These are phyloP conservation scores for Dicrurus megarhynchus DNA, from an alignment of 2,113 vertebrate genomes.

Conservation along the genomic window DNA sequence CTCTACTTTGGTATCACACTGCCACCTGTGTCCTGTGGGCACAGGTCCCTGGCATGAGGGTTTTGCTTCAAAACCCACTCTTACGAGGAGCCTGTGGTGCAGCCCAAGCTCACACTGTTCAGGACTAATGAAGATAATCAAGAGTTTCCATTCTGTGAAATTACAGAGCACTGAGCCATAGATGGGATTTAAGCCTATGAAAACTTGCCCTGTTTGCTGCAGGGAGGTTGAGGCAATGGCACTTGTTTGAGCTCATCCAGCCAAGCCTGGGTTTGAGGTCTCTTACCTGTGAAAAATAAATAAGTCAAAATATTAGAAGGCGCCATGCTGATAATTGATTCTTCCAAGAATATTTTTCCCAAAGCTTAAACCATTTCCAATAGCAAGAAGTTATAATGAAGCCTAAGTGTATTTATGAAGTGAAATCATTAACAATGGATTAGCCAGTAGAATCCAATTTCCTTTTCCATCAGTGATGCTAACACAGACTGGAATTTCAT, in stretches of 20 bases:
- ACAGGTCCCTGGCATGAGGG: fast-evolving
- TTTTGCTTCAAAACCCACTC: not conserved
- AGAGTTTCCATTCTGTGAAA: not conserved
- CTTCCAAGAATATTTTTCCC: conserved; percentile 50
- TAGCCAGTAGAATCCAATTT: conserved; percentile 72
- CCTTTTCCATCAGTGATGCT: conserved; percentile 57
- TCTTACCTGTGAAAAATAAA: conserved; percentile 11
- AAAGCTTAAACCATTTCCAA: conserved; percentile 62
- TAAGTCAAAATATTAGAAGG: conserved; percentile 55
- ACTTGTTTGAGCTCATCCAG: not conserved
- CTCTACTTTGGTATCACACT: not conserved
- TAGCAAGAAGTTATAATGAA: conserved; percentile 64
- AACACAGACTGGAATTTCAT: conserved; percentile 24
- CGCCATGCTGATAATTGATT: conserved; percentile 46
- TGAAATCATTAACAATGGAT: conserved; percentile 70
- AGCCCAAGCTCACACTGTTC: fast-evolving
- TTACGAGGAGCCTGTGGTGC: not conserved
- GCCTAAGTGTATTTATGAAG: conserved; percentile 70
- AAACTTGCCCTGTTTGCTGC: not conserved
- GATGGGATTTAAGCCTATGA: not conserved
- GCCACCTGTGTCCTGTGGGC: fast-evolving
- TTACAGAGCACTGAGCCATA: not conserved
- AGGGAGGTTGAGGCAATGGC: not conserved
- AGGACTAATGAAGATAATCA: not conserved
- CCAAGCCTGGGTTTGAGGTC: conserved; percentile 9